Evolutionary conservation across 2,113 vertebrate genomes (phyloP).

Genomic region (Passer montanus): DNA sequence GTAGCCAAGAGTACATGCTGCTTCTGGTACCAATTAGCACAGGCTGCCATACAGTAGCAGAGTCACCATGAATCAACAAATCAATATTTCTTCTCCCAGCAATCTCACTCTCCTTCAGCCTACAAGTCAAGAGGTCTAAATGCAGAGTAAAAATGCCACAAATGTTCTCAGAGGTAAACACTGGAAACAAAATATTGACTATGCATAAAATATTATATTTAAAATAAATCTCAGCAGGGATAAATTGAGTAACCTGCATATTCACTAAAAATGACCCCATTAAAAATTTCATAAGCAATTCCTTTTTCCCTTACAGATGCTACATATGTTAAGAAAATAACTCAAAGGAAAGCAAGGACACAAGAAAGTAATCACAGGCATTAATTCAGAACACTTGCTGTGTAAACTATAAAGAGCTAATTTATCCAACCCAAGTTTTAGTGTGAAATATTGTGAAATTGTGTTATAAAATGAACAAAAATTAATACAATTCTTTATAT

Average conservation of each 20-base stretch:
- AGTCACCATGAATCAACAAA: background rate
- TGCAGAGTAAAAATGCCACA: background rate
- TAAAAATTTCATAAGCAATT: background rate
- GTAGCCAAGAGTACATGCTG: background rate
- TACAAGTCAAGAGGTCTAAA: background rate
- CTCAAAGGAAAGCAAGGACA: background rate
- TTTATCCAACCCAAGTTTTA: background rate
- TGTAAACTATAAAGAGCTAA: background rate
- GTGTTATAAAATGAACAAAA: background rate
- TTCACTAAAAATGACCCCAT: background rate
- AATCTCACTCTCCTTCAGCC: background rate
- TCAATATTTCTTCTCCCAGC: background rate
- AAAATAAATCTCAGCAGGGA: background rate
- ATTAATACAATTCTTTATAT: background rate
- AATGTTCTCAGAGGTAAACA: background rate
- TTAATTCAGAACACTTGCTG: background rate
- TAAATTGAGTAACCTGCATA: background rate
- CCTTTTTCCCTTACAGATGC: background rate
- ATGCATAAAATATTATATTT: background rate
- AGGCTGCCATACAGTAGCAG: background rate
- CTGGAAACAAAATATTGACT: background rate
- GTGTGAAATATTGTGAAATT: background rate
- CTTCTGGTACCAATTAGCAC: constrained; percentile 11
- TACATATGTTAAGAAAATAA: background rate
- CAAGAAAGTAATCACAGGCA: background rate